Evolutionary conservation across 2,113 vertebrate species (phyloP), one percentile per base, ranked within the genome.

Genomic region (Riparia riparia): DNA sequence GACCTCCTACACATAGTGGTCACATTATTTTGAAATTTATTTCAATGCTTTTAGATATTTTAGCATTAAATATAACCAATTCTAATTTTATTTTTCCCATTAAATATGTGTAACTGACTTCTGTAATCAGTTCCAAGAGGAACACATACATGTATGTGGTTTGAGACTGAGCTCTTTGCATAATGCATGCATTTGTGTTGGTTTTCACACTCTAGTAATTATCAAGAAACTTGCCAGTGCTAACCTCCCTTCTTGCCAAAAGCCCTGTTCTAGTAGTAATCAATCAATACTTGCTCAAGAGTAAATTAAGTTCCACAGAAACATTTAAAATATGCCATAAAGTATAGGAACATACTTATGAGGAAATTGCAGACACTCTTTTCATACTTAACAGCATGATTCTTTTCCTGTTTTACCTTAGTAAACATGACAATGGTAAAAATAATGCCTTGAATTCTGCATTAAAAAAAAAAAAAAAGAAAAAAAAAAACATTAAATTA

Each of bases 131-230:
- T 87, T 88, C n/a, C 63, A 90, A 86, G 70, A 80, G 28, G 50
- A 94, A 88, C 7, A 45, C 1, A 0, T 51, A 85, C 60, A 80
- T 32, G 37, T 41, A n/a, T 32, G 37, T 41, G n/a, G 26, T 76
- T 93, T 77, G 85, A 88, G 54, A 91, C 21, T 64, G 66, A 93
- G 39, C 10, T 93, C 63, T 41, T 45, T 76, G 65, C 18, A 50
- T 68, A 96, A 84, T 13, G 15, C 31, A 57, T 69, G 14, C 61
- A 88, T 80, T 94, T 90, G 37, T 90, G 54, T 50, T 93, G 68
- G 49, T 86, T 94, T 96, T 94, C 85, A 90, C 74, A 90, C 63
- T 60, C 57, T 49, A 94, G 89, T 90, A 93, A 93, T 86, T 86
- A 90, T 58, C 66, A 77, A 95, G 74, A 34, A 93, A 86, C 85